These are phyloP conservation scores for Tenrec ecaudatus DNA, from an alignment of 2,113 vertebrate species.

Conservation along the genomic window DNA sequence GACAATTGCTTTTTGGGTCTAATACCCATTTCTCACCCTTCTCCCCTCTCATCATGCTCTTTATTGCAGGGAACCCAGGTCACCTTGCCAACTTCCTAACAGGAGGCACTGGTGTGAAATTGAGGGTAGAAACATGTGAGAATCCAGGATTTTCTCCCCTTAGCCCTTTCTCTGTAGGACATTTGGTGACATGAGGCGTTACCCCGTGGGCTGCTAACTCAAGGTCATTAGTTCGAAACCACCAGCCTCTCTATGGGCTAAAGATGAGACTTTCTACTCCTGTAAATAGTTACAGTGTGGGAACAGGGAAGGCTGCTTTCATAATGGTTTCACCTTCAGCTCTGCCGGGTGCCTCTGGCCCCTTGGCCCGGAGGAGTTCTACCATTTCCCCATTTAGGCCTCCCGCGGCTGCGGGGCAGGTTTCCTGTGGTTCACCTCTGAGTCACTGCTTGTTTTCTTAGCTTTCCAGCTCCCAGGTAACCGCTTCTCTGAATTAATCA, in stretches of 20 bases:
- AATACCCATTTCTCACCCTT: neutral
- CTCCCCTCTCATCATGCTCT: neutral
- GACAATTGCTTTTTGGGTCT: neutral
- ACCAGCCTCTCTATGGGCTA: too few species aligned
- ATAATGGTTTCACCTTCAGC: too few species aligned
- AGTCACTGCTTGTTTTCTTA: neutral
- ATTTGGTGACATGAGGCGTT: neutral
- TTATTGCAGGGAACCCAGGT: neutral
- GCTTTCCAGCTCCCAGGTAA: neutral
- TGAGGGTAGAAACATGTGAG: neutral
- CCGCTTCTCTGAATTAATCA: neutral
- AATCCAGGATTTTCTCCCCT: neutral
- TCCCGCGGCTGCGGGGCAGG: too few species aligned
- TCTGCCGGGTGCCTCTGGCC: neutral
- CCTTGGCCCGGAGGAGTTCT: fast-evolving
- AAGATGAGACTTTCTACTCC: too few species aligned
- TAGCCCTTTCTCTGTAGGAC: neutral
- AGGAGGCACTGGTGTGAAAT: neutral
- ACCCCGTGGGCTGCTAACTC: too few species aligned
- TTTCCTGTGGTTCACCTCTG: neutral
- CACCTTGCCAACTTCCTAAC: neutral
- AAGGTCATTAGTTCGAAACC: too few species aligned
- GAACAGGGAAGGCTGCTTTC: neutral
- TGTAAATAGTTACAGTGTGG: too few species aligned
- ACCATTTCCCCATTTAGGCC: neutral